These are phyloP conservation scores for Zoroaster sp. DNA, from an alignment of 53 echinoderm and acorn worm genomes.

Conservation along the genomic window DNA sequence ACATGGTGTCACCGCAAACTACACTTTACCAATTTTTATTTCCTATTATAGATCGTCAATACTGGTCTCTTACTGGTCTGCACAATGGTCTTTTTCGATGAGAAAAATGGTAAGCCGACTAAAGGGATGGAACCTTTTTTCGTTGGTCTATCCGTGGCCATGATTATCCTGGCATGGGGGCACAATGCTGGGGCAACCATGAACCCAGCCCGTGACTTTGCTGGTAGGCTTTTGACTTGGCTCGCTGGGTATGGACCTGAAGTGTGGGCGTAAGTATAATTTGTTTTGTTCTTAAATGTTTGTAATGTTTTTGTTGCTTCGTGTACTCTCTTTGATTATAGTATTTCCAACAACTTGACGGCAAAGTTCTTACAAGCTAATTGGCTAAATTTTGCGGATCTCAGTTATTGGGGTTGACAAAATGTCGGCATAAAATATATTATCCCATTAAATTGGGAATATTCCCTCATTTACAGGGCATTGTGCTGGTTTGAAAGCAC, in stretches of 20 bases:
- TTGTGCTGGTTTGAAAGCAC: too few relatives aligned
- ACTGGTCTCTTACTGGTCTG: conserved; percentile 26
- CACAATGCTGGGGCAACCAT: conserved; percentile 92
- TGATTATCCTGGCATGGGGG: conserved; percentile 81
- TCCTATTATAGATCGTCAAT: neutral
- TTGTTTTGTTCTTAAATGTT: neutral
- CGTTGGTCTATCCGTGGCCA: conserved; percentile 77
- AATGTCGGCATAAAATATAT: too few relatives aligned
- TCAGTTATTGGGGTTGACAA: too few relatives aligned
- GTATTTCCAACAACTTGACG: too few relatives aligned
- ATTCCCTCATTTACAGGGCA: too few relatives aligned
- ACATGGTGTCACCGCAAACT: too few relatives aligned
- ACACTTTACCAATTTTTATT: too few relatives aligned
- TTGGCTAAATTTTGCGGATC: too few relatives aligned
- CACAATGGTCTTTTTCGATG: conserved; percentile 74
- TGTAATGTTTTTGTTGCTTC: too few relatives aligned
- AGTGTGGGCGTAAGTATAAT: conserved; percentile 83
- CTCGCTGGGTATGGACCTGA: conserved; percentile 79
- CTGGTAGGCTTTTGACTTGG: conserved; percentile 74
- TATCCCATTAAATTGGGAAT: too few relatives aligned
- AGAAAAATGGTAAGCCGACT: conserved; percentile 76
- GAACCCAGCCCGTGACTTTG: conserved; percentile 91
- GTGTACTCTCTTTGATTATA: too few relatives aligned
- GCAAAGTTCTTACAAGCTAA: too few relatives aligned
- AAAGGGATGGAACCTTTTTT: conserved; percentile 84